Conservation (phyloP, 2,888 invertebrate genomes). For the Elgonia sp. region DNA sequence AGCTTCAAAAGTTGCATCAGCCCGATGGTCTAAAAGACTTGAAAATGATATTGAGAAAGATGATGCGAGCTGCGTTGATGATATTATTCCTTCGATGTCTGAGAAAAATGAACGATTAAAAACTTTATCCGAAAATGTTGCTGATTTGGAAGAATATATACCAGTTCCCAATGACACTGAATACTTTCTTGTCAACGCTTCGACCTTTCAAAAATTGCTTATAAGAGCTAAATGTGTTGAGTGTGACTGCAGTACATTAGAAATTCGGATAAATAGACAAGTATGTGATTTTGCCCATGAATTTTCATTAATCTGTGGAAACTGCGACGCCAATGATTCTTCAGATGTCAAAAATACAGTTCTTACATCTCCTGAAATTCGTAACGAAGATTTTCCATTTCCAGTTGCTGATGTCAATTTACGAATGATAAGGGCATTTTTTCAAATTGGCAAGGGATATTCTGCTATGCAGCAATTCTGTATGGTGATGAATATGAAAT, state of each 20-base stretch:
- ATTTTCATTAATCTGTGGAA: background rate
- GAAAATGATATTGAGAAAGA: too few species aligned
- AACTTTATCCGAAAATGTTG: conserved; percentile 2
- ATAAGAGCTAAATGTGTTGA: conserved; percentile 8
- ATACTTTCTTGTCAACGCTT: conserved; percentile 6
- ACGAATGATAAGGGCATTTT: conserved; percentile 45
- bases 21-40: too few species aligned
- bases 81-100: background rate
- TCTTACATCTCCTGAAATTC: background rate
- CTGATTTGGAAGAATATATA: too few species aligned
- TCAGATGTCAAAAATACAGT: background rate
- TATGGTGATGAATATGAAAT: conserved; percentile 50
- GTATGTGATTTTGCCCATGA: conserved; percentile 23
- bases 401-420: conserved; percentile 28
- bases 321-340: background rate
- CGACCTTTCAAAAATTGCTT: conserved; percentile 2
- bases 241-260: conserved; percentile 9
- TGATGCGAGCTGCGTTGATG: background rate
- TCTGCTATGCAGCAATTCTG: conserved; percentile 42
- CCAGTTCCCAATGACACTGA: background rate
- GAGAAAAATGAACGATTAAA: conserved; percentile 15
- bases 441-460: conserved; percentile 44
- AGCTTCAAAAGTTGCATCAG: too few species aligned
- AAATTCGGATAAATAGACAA: background rate
- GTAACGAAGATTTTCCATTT: background rate